Evolutionary conservation across 2,797 vertebrate species (phyloP), one percentile per base, ranked within the genome.

Genomic region (Esox masquinongy): DNA sequence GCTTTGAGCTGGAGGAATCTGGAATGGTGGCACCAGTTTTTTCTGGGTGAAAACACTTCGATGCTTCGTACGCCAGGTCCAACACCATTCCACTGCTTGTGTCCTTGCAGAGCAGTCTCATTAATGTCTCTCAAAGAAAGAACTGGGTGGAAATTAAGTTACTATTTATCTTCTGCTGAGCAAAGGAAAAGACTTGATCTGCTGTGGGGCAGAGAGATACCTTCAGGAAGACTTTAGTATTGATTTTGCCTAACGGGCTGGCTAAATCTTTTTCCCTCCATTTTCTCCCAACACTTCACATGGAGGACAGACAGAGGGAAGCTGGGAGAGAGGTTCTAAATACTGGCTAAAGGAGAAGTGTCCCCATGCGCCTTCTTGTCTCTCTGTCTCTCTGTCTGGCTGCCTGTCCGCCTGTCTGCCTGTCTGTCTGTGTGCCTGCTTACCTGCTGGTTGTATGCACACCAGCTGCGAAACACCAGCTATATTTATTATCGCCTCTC

Each of bases 121-220:
- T 94, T 94, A 95, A 92, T 88, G 3, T 88, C 92, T 88, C 91
- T 94, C 94, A 94, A 88, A 93, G 88, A 92, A 92, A 92, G 91
- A 86, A 88, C 92, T 93, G 91, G 86, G 91, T 88, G 92, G 89
- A 94, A 94, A 95, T 95, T 92, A 95, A 95, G 91, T 96, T 95
- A 94, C 90, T 66, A 93, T 95, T 95, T 95, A 95, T 96, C 93
- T 92, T 61, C 81, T 93, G 88, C 88, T 92, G 91, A 93, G 90
- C 90, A 92, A 92, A 93, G 92, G 94, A 93, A 94, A 94, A 92
- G 89, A 89, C 85, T 9, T 56, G n/a, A 56, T 56, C n/a, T 92
- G 89, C 90, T 88, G 88, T 80, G 88, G 88, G 89, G 91, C 90
- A 22, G 68, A 26, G 53, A 88, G 88, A 93, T 93, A 94, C 86